Percentiles rank a stretch among this genome's conserved stretches.
These are phyloP conservation scores for Vulpes ferrilata DNA, from an alignment of 2,113 vertebrate species.

Conservation along the genomic window DNA sequence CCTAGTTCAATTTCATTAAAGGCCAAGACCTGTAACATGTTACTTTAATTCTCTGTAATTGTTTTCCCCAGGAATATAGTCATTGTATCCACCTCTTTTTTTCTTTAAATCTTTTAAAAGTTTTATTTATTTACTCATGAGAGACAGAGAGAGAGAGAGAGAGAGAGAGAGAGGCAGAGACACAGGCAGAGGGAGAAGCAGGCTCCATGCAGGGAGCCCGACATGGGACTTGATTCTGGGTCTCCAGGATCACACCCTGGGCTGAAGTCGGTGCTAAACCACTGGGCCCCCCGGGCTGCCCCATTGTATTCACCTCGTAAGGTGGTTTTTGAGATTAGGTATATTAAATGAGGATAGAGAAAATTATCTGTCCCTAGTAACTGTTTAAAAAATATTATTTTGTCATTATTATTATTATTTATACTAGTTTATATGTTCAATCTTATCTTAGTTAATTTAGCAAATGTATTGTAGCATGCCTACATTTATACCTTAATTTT, in stretches of 20 bases:
- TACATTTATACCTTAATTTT: slow-evolving; percentile 39
- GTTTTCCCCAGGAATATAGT: background rate
- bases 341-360: background rate
- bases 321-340: background rate
- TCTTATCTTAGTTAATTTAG: background rate
- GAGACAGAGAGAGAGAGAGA: too few species aligned
- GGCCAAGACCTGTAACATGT: background rate
- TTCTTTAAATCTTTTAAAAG: too few species aligned
- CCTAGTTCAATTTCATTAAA: background rate
- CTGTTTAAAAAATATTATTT: background rate
- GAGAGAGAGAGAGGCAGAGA: too few species aligned
- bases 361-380: background rate
- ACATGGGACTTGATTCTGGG: too few species aligned
- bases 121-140: too few species aligned
- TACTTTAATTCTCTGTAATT: background rate
- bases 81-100: background rate
- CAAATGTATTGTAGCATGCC: background rate
- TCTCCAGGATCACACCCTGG: too few species aligned
- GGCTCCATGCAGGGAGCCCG: too few species aligned
- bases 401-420: background rate
- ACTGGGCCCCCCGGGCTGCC: too few species aligned
- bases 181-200: too few species aligned
- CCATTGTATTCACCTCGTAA: background rate
- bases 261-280: too few species aligned
- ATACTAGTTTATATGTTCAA: background rate